These are phyloP conservation scores for Drosophila leonis DNA, from an alignment of 2,888 invertebrate species.

Conservation along the genomic window DNA sequence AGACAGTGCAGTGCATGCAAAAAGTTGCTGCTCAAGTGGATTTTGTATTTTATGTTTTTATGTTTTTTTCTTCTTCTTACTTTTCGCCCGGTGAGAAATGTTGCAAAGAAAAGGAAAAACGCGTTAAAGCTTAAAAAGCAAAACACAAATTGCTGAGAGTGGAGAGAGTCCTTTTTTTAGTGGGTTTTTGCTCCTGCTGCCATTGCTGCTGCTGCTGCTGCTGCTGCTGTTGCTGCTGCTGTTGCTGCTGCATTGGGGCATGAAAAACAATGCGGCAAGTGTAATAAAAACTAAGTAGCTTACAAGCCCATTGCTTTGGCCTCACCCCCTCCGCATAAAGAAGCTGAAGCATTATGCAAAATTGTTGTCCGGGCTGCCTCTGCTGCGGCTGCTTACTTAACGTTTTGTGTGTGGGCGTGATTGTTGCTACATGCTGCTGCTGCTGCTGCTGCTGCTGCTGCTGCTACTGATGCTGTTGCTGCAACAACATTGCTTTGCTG, in stretches of 20 bases:
- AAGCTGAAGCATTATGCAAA: conserved; percentile 72
- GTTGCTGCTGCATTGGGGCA: conserved; percentile 45
- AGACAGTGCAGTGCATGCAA: conserved; percentile 23
- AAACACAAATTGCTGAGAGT: conserved; percentile 26
- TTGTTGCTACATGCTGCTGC: conserved; percentile 65
- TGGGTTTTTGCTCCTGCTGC: conserved; percentile 4
- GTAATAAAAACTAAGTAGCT: conserved; percentile 81
- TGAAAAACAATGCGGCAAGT: conserved; percentile 79
- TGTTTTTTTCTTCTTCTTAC: neutral
- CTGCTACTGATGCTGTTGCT: conserved; percentile 1
- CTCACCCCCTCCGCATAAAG: neutral
- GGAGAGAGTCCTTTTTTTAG: conserved; percentile 2
- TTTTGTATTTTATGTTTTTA: neutral
- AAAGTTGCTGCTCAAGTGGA: conserved; percentile 22
- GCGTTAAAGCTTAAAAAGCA: conserved; percentile 28
- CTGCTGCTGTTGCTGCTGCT: neutral
- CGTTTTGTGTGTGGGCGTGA: conserved; percentile 54
- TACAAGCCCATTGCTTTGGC: conserved; percentile 70
- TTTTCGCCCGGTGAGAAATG: conserved; percentile 51
- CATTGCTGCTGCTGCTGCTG: neutral
- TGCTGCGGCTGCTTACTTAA: conserved; percentile 65
- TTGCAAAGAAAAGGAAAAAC: conserved; percentile 5
- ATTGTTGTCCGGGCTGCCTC: conserved; percentile 50
- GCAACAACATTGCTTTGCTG: conserved; percentile 49
- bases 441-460: neutral